phyloP scores from a whole-genome alignment of 2,888 invertebrate species.

The Lithophane semibrunnea region DNA sequence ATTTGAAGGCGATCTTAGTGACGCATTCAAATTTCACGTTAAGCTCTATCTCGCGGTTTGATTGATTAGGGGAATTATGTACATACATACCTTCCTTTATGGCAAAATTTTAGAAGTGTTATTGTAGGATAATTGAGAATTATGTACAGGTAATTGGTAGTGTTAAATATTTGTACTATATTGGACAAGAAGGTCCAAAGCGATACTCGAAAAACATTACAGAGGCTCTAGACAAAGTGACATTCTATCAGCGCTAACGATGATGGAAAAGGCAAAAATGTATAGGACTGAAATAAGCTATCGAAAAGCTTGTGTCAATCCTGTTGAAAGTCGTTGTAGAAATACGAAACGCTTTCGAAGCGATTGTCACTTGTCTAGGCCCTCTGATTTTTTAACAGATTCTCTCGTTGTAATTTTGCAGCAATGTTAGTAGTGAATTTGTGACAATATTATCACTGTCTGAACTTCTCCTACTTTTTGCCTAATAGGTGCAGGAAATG shows the following conservation, averaged over 20 bases:
- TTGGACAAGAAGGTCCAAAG: too few species aligned
- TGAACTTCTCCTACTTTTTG: not conserved
- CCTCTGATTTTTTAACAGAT: not conserved
- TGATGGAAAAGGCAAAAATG: too few species aligned
- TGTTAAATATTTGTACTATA: too few species aligned
- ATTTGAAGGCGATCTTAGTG: slow-evolving; percentile 64
- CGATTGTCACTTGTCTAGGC: too few species aligned
- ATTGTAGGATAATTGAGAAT: slow-evolving; percentile 7
- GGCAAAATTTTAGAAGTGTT: not conserved
- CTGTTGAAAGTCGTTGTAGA: too few species aligned
- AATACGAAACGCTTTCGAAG: too few species aligned
- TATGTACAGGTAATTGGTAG: not conserved
- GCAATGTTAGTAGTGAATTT: not conserved
- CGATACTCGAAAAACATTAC: not conserved
- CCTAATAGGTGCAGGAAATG: not conserved
- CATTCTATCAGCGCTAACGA: too few species aligned
- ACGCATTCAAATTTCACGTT: slow-evolving; percentile 56
- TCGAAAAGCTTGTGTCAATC: too few species aligned
- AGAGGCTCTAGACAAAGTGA: too few species aligned
- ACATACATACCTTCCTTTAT: not conserved
- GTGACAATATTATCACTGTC: not conserved
- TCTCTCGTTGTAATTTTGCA: not conserved
- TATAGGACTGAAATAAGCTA: too few species aligned
- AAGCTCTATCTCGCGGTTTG: slow-evolving; percentile 40
- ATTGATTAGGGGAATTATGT: slow-evolving; percentile 45